These are phyloP conservation scores for Thryonomys swinderianus DNA, from an alignment of 2,113 vertebrate genomes.

Conservation along the genomic window DNA sequence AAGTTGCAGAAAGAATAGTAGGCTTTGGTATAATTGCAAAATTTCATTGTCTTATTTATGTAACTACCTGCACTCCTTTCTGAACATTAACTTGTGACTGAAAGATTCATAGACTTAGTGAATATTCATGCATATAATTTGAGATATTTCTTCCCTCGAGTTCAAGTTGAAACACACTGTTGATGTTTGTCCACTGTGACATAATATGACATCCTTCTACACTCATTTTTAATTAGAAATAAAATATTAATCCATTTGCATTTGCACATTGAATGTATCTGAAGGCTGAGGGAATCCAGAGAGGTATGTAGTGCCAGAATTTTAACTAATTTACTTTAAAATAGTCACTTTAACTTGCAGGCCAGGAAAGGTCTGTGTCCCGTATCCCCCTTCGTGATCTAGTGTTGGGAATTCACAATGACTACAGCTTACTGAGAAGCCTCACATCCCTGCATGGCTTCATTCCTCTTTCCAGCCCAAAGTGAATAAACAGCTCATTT, in stretches of 20 bases:
- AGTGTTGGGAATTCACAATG: slow-evolving; percentile 12
- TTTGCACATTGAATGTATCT: slow-evolving; percentile 39
- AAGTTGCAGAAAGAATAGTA: neutral
- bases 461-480: neutral
- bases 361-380: slow-evolving; percentile 12
- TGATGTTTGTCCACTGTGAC: slow-evolving; percentile 65
- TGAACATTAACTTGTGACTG: slow-evolving; percentile 43
- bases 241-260: slow-evolving; percentile 71
- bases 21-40: neutral
- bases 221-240: slow-evolving; percentile 70
- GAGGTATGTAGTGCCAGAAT: slow-evolving; percentile 15
- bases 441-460: neutral
- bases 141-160: slow-evolving; percentile 63
- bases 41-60: slow-evolving; percentile 18
- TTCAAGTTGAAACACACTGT: slow-evolving; percentile 61
- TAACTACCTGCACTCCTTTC: neutral
- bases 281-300: neutral
- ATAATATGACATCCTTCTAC: slow-evolving; percentile 22
- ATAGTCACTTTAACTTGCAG: slow-evolving; percentile 51
- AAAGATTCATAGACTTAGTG: slow-evolving; percentile 45
- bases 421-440: neutral
- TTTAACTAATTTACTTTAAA: slow-evolving; percentile 63
- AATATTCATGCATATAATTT: slow-evolving; percentile 66
- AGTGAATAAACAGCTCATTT: neutral
- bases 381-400: neutral